Base-by-base conservation (phyloP, 2,888 invertebrate genomes). In the Bombyx huttoni region DNA sequence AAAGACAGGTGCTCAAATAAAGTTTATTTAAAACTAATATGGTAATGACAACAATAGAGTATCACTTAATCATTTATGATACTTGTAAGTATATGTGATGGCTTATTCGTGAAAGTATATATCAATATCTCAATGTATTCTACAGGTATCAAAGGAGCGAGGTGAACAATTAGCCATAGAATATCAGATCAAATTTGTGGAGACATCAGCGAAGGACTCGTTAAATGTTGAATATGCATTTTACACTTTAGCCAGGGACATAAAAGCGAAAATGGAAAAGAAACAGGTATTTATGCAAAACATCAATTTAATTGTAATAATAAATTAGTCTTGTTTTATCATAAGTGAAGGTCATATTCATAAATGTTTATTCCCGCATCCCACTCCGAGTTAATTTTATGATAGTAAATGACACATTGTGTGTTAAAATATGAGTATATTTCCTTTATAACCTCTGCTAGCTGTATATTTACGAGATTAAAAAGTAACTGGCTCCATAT, bases 141-240 rank as follows among this genome's bases (percentile, higher is more conserved):
- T 75, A 35, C 63, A 93, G 93, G 97, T 98, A 53, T 96, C 98
- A 57, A 97, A 95, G 86, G 98, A 99, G 79, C 90, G 97, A 69
- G 99, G 99, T 51, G 98, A 99, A 90, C 95, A 98, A 89, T 91
- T 99, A 81, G 98, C 98, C 56, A 92, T 98, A 73, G 99, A 99
- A 88, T 98, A 99, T 90, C 96, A 97, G 73, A 98, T 99, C 68
- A 98, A 98, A 89, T 99, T 99, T 89, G 95, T 99, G 92, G 99
- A 99, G 90, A 99, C 99, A 51, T 98, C 98, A 65, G 99, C 99
- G 52, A 99, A 99, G 89, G 95, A 97, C 62, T 97, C 98, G 79
- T 94, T 98, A 80, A 98, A 99, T 81, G 98, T 99, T 49, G 99
- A 99, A 86, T 96, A 96, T 69, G 98, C 98, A 53, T 99, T 99